These are phyloP conservation scores for Crotalus tigris DNA, from an alignment of 2,113 vertebrate genomes.

Conservation along the genomic window DNA sequence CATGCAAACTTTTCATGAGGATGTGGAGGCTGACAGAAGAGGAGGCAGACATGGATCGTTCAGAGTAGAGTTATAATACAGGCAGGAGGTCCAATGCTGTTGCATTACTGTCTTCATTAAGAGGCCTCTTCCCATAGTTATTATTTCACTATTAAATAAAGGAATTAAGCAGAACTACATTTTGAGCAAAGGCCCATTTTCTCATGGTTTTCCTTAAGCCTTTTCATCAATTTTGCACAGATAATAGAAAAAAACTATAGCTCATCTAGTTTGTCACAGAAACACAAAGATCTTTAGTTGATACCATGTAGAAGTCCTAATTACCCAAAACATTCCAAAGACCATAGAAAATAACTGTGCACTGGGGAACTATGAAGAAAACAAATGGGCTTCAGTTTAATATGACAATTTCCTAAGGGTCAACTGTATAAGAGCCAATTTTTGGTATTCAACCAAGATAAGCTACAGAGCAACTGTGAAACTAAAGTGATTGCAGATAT, in stretches of 20 bases:
- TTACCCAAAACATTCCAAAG: constrained; percentile 5
- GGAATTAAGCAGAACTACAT: neutral
- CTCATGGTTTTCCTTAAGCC: neutral
- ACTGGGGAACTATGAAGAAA: constrained; percentile 1
- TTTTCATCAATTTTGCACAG: neutral
- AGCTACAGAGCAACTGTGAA: neutral
- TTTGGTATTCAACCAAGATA: neutral
- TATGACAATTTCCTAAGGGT: neutral
- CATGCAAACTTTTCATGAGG: neutral
- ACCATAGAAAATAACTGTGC: neutral
- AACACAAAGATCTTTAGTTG: neutral
- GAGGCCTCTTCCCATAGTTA: neutral
- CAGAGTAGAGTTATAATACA: neutral
- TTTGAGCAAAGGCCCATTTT: neutral
- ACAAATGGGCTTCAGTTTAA: constrained; percentile 20
- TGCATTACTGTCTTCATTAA: neutral
- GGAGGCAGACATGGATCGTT: neutral
- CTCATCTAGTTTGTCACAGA: neutral
- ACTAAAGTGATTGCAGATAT: neutral
- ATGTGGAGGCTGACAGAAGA: too few relatives aligned
- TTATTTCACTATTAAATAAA: neutral
- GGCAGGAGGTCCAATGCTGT: neutral
- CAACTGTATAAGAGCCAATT: neutral
- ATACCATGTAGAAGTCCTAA: neutral
- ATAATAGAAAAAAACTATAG: neutral